phyloP scores from a whole-genome alignment of 2,888 invertebrate species.

The Lampropteryx suffumata region DNA sequence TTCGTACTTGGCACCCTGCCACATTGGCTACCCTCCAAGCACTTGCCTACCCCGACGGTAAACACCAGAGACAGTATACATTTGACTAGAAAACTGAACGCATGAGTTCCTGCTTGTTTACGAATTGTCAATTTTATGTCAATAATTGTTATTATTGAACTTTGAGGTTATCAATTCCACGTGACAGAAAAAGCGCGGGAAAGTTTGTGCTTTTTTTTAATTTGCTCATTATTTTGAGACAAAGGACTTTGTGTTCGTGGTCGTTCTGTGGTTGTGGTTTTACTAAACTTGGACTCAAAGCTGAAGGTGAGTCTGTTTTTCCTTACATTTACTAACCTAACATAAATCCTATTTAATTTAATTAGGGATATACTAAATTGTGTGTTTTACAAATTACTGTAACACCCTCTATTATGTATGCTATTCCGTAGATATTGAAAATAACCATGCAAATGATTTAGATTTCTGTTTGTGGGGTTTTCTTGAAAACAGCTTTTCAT shows the following conservation, averaged over 20 bases:
- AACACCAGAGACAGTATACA: slow-evolving; percentile 56
- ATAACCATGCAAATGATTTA: too few species aligned
- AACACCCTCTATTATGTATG: too few species aligned
- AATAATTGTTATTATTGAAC: slow-evolving; percentile 15
- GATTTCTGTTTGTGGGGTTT: too few species aligned
- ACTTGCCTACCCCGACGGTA: slow-evolving; percentile 40
- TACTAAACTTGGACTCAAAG: slow-evolving; percentile 38
- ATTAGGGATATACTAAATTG: too few species aligned
- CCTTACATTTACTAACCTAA: neutral
- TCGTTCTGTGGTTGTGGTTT: slow-evolving; percentile 27
- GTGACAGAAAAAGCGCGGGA: too few species aligned
- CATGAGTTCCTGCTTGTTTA: slow-evolving; percentile 45
- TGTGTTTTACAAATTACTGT: too few species aligned
- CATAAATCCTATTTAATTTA: too few species aligned
- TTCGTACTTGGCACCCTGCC: slow-evolving; percentile 83
- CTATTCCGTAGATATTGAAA: too few species aligned
- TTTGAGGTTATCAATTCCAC: slow-evolving; percentile 35
- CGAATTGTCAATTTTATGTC: slow-evolving; percentile 16
- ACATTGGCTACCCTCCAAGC: slow-evolving; percentile 68
- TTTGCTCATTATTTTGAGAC: slow-evolving; percentile 15
- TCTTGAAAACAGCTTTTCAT: too few species aligned
- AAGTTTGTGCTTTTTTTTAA: too few species aligned
- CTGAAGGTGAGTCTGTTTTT: slow-evolving; percentile 37
- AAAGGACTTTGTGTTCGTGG: slow-evolving; percentile 40
- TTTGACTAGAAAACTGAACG: slow-evolving; percentile 51